phyloP scores from a whole-genome alignment of 92 coral and sea anemone species.

The Parazoanthus swiftii region DNA sequence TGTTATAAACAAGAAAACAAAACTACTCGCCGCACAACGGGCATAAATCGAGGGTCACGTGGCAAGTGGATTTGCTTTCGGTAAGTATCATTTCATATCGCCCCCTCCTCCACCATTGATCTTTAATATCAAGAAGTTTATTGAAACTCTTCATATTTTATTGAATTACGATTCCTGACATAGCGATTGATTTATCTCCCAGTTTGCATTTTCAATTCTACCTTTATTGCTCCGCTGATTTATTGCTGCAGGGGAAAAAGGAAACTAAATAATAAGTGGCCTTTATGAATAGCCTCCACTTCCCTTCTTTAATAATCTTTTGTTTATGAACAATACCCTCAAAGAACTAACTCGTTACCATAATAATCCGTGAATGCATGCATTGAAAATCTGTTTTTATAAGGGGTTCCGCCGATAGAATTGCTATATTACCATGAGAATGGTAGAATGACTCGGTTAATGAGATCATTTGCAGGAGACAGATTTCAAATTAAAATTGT shows the following conservation, averaged over 20 bases:
- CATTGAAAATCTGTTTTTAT: constrained; percentile 77
- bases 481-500: constrained; percentile 75
- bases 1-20: constrained; percentile 67
- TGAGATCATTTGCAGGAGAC: constrained; percentile 77
- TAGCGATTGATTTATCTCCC: constrained; percentile 48
- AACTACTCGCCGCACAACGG: constrained; percentile 27
- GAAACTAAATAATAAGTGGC: constrained; percentile 78
- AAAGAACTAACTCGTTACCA: constrained; percentile 80
- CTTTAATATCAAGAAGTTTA: constrained; percentile 65
- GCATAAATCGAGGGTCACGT: not conserved
- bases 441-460: constrained; percentile 61
- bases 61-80: not conserved
- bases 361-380: constrained; percentile 77
- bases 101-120: constrained; percentile 48
- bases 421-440: constrained; percentile 68
- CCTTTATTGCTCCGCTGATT: constrained; percentile 72
- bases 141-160: constrained; percentile 74
- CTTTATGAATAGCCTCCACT: constrained; percentile 83
- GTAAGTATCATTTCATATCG: constrained; percentile 31
- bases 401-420: constrained; percentile 80
- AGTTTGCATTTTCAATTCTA: constrained; percentile 88
- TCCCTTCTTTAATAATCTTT: constrained; percentile 92
- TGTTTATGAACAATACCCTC: constrained; percentile 82
- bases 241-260: constrained; percentile 86
- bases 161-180: constrained; percentile 77